A percentile compares a stretch with the other conserved stretches of the same genome.
These are phyloP conservation scores for Xanthorhoe designata DNA, from an alignment of 2,888 invertebrate genomes.

Conservation along the genomic window DNA sequence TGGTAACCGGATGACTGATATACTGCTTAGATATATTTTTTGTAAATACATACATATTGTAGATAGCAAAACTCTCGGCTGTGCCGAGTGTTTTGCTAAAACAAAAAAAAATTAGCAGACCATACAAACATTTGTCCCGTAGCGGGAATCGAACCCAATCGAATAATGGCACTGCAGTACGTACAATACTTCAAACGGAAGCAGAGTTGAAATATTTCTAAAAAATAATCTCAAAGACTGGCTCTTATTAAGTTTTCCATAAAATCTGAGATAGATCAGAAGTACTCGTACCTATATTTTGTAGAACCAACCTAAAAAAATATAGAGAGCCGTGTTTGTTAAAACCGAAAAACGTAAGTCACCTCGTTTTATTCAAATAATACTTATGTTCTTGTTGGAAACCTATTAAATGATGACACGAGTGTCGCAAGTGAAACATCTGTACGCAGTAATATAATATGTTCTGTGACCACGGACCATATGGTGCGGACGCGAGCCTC, in stretches of 20 bases:
- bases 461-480: slow-evolving; percentile 19
- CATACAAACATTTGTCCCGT: no score
- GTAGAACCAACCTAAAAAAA: neutral
- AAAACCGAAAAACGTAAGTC: neutral
- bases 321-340: neutral
- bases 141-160: no score
- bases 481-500: slow-evolving; percentile 14
- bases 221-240: neutral
- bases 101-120: no score
- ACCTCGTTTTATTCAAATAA: no score
- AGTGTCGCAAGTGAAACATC: slow-evolving; percentile 2
- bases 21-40: no score
- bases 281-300: neutral
- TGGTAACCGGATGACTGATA: no score
- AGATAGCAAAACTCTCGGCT: no score
- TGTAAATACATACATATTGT: no score
- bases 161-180: neutral
- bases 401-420: neutral
- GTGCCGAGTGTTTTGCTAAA: no score
- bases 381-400: no score
- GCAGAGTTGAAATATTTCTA: neutral
- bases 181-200: neutral
- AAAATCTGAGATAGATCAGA: neutral
- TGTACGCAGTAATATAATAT: neutral
- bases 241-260: neutral